These are phyloP conservation scores for Dolichotis patagonum DNA, from an alignment of 2,113 vertebrate genomes.

Conservation along the genomic window DNA sequence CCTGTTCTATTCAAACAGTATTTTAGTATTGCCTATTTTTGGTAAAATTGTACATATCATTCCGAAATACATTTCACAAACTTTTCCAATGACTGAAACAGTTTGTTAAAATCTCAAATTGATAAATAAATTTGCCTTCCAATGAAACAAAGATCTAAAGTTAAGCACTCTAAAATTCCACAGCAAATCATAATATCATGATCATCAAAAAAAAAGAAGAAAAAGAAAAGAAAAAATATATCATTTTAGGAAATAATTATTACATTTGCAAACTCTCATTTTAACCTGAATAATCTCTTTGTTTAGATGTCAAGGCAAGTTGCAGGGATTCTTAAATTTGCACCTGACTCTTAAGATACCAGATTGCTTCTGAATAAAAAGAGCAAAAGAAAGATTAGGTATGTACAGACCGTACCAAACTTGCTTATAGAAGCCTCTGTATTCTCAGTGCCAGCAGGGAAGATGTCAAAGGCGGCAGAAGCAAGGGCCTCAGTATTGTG, in stretches of 20 bases:
- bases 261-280: not conserved
- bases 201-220: not conserved
- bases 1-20: slow-evolving; percentile 29
- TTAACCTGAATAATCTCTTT: slow-evolving; percentile 22
- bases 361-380: not conserved
- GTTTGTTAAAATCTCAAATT: slow-evolving; percentile 36
- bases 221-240: not conserved
- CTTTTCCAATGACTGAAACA: slow-evolving; percentile 58
- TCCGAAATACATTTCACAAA: slow-evolving; percentile 51
- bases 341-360: not conserved
- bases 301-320: slow-evolving; percentile 40
- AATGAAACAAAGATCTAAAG: not conserved
- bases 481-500: not conserved
- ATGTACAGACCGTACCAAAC: too few species aligned
- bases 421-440: not conserved
- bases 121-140: not conserved
- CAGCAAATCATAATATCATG: not conserved
- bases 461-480: not conserved
- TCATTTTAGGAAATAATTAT: not conserved
- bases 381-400: not conserved
- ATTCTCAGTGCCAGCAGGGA: not conserved
- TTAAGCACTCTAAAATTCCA: not conserved
- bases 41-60: not conserved
- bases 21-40: not conserved
- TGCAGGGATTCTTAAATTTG: not conserved